Percentiles rank a stretch among this genome's conserved stretches.
Conservation (phyloP, 2,113 vertebrate genomes). For the Myotis brandtii region DNA sequence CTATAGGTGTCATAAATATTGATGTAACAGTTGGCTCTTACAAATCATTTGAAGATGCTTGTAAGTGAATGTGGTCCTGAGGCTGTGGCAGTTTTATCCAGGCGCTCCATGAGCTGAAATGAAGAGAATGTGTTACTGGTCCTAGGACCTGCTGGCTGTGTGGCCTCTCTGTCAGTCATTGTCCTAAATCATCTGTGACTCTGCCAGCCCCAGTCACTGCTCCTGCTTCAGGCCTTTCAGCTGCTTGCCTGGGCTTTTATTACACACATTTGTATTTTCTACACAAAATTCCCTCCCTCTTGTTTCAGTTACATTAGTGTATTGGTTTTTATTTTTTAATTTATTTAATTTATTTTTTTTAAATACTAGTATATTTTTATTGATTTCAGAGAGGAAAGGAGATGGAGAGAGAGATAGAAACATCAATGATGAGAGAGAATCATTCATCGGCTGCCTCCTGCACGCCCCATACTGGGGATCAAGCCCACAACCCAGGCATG, state of each 20-base stretch:
- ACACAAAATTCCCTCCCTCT: background rate
- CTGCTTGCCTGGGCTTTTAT: background rate
- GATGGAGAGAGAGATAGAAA: too few relatives aligned
- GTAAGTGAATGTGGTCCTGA: background rate
- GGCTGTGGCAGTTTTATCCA: background rate
- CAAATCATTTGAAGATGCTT: background rate
- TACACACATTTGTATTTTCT: too few relatives aligned
- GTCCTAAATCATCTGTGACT: background rate
- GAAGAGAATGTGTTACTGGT: background rate
- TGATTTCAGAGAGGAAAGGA: too few relatives aligned
- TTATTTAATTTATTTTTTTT: too few relatives aligned
- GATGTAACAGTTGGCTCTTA: background rate
- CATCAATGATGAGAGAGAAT: too few relatives aligned
- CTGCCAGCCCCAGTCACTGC: accelerated
- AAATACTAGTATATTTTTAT: too few relatives aligned
- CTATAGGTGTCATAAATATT: accelerated
- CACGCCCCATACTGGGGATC: too few relatives aligned
- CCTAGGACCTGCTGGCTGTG: background rate
- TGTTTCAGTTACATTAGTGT: background rate
- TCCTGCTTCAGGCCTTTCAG: background rate
- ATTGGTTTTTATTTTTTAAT: background rate
- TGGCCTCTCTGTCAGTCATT: background rate
- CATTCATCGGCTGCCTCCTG: too few relatives aligned
- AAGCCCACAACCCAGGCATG: too few relatives aligned
- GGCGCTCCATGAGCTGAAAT: background rate